These are phyloP conservation scores for Nysson spinosus DNA, from an alignment of 2,888 invertebrate species.

Conservation along the genomic window DNA sequence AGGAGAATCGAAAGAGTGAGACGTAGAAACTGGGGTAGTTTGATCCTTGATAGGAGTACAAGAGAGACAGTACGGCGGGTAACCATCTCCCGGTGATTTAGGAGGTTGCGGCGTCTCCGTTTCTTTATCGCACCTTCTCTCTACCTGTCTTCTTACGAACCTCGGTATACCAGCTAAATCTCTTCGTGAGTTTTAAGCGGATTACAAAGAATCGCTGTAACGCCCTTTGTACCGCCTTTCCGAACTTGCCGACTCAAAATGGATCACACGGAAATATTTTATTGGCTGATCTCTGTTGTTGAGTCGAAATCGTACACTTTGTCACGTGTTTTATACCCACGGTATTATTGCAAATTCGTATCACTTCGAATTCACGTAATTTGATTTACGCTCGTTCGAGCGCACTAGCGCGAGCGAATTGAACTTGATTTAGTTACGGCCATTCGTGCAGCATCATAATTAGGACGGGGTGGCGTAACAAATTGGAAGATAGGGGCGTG, in stretches of 20 bases:
- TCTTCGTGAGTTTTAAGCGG: conserved; percentile 43
- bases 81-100: conserved; percentile 52
- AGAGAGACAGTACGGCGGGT: conserved; percentile 9
- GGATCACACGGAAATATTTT: conserved; percentile 10
- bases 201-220: conserved; percentile 33
- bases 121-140: conserved; percentile 41
- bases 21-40: conserved; percentile 12
- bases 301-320: background rate
- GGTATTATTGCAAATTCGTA: conserved; percentile 1
- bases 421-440: conserved; percentile 8
- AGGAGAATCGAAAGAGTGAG: conserved; percentile 10
- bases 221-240: background rate
- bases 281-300: conserved; percentile 4
- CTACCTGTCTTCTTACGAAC: conserved; percentile 27
- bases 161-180: conserved; percentile 20
- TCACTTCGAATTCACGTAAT: conserved; percentile 4
- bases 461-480: conserved; percentile 3
- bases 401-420: background rate
- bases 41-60: background rate
- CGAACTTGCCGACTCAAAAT: conserved; percentile 2
- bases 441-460: background rate
- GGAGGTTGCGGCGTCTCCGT: conserved; percentile 38
- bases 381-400: conserved; percentile 6
- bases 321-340: background rate
- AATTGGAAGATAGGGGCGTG: conserved; percentile 32